Evolutionary conservation across 2,797 vertebrate species (phyloP).

Genomic region (Syngnathus rostellatus): DNA sequence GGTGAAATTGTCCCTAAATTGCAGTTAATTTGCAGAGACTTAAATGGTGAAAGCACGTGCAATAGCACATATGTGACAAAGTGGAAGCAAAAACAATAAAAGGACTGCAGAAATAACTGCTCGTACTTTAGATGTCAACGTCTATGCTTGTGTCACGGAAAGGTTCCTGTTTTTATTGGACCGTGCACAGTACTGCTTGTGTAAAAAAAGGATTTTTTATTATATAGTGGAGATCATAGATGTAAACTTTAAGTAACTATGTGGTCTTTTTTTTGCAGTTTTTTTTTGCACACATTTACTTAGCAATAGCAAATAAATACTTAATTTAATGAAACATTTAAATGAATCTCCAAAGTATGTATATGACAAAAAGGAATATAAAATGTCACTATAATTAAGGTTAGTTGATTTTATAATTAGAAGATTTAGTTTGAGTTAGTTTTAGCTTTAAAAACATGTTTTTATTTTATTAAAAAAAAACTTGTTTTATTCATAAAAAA

Average conservation of each 20-base stretch:
- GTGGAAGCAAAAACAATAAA: constrained; percentile 11
- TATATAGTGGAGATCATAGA: constrained; percentile 3
- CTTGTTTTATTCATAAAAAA: too few species aligned
- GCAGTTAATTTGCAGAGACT: constrained; percentile 15
- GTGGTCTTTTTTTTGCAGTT: too few species aligned
- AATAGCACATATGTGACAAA: constrained; percentile 1
- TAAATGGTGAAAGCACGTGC: constrained; percentile 5
- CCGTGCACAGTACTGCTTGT: constrained; percentile 3
- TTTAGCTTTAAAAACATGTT: too few species aligned
- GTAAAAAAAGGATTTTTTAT: background rate
- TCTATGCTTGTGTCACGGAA: constrained; percentile 13
- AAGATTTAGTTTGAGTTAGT: too few species aligned
- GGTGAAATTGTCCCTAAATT: constrained; percentile 19
- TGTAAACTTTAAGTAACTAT: background rate
- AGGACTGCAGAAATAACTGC: constrained; percentile 4
- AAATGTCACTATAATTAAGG: too few species aligned
- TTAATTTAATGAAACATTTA: too few species aligned
- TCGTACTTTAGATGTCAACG: constrained; percentile 6
- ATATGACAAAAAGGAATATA: too few species aligned
- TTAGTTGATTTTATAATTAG: too few species aligned
- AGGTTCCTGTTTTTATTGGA: constrained; percentile 8
- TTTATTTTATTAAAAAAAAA: too few species aligned
- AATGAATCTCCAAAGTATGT: too few species aligned
- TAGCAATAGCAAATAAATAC: too few species aligned
- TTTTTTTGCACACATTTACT: background rate